These are phyloP conservation scores for Cephus nigrinus DNA, from an alignment of 2,888 invertebrate species.

Conservation along the genomic window DNA sequence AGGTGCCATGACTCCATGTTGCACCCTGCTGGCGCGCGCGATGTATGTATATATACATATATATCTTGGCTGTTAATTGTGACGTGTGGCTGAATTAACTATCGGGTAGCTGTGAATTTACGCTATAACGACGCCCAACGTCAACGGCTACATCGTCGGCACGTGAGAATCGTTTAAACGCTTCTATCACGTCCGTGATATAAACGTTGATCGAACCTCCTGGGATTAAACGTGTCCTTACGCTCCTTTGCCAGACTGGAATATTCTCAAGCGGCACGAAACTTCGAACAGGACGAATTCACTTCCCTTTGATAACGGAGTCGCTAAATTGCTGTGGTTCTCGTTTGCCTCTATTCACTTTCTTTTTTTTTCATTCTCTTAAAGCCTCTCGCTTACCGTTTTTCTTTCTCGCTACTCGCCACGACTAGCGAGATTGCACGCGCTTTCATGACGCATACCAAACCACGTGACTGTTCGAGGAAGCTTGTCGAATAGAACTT, in stretches of 20 bases:
- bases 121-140: conserved; percentile 7
- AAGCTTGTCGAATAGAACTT: neutral
- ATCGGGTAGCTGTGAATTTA: conserved; percentile 25
- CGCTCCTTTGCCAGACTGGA: neutral
- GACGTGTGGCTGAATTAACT: conserved; percentile 32
- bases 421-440: neutral
- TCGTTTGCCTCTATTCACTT: neutral
- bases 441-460: neutral
- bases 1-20: neutral
- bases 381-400: neutral
- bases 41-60: conserved; percentile 8
- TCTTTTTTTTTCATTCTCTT: neutral
- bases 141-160: conserved; percentile 3
- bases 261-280: neutral
- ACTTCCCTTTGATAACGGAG: neutral
- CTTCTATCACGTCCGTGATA: neutral
- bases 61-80: conserved; percentile 24
- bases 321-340: neutral
- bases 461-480: neutral
- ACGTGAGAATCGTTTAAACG: conserved; percentile 38
- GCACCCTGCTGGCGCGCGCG: conserved; percentile 13
- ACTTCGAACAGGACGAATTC: neutral
- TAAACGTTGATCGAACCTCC: neutral
- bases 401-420: neutral
- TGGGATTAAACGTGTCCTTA: neutral